Evolutionary conservation across 2,797 vertebrate genomes (phyloP).

Genomic region (Acanthurus leucopareius): DNA sequence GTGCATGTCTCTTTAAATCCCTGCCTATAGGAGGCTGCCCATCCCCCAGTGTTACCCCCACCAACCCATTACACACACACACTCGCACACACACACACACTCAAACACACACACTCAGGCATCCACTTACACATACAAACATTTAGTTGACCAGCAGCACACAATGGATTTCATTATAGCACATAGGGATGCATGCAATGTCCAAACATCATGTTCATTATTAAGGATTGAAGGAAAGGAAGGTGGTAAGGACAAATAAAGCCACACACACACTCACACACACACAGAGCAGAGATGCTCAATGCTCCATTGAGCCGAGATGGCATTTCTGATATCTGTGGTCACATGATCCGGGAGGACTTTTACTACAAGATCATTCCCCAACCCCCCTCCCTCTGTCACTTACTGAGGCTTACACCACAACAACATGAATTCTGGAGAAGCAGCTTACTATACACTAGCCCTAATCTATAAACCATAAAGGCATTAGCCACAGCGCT

Average conservation of each 20-base stretch:
- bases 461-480: constrained; percentile 73
- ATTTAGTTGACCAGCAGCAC: constrained; percentile 61
- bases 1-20: constrained; percentile 86
- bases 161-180: constrained; percentile 70
- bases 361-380: constrained; percentile 83
- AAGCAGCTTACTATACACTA: constrained; percentile 71
- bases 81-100: constrained; percentile 30
- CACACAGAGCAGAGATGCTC: constrained; percentile 42
- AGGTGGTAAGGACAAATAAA: constrained; percentile 19
- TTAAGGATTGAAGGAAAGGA: constrained; percentile 21
- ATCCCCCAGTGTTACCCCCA: constrained; percentile 82
- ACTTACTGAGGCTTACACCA: constrained; percentile 74
- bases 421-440: constrained; percentile 73
- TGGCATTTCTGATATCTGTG: constrained; percentile 82
- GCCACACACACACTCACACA: constrained; percentile 21
- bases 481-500: constrained; percentile 54
- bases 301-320: constrained; percentile 73
- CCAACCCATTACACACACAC: constrained; percentile 72
- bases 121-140: constrained; percentile 40
- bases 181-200: constrained; percentile 50
- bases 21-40: constrained; percentile 81
- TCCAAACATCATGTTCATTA: constrained; percentile 53
- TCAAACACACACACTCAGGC: constrained; percentile 30
- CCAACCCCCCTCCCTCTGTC: constrained; percentile 67
- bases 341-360: constrained; percentile 80